Evolutionary conservation across 30 jellyfish, hydroid and myxozoan species (phyloP).

Genomic region (Cassiopea xamachana): DNA sequence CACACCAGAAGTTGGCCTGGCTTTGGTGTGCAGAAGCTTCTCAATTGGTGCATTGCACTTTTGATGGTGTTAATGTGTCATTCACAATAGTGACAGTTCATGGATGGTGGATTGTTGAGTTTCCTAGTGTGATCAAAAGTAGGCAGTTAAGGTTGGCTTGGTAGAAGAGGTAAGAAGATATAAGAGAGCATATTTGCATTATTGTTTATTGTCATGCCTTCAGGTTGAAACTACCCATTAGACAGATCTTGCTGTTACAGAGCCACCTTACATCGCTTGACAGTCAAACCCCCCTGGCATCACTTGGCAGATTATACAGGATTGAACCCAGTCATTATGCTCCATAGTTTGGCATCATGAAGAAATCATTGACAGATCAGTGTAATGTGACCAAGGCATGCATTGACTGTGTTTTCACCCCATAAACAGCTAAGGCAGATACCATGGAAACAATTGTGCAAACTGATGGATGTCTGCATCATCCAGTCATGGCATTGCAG

Average conservation of each 20-base stretch:
- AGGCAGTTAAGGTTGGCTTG: constrained; percentile 3
- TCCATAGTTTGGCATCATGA: neutral
- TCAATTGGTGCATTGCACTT: neutral
- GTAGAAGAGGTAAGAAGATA: neutral
- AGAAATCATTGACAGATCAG: neutral
- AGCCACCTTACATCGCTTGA: no score
- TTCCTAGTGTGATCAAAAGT: constrained; percentile 14
- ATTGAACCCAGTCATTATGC: neutral
- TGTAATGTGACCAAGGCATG: neutral
- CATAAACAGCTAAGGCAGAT: no score
- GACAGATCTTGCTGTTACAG: neutral
- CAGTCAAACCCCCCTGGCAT: no score
- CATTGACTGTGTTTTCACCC: neutral
- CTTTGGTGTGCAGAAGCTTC: neutral
- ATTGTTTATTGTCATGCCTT: neutral
- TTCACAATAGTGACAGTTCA: neutral
- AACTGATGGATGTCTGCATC: no score
- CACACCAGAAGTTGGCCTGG: neutral
- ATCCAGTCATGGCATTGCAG: no score
- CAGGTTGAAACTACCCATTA: neutral
- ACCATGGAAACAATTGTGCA: no score
- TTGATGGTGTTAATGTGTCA: no score
- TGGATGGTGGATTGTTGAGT: neutral
- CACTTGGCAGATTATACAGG: neutral
- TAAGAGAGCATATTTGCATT: neutral